These are phyloP conservation scores for Tricholaema leucomelas DNA, from an alignment of 2,113 vertebrate genomes.

Conservation along the genomic window DNA sequence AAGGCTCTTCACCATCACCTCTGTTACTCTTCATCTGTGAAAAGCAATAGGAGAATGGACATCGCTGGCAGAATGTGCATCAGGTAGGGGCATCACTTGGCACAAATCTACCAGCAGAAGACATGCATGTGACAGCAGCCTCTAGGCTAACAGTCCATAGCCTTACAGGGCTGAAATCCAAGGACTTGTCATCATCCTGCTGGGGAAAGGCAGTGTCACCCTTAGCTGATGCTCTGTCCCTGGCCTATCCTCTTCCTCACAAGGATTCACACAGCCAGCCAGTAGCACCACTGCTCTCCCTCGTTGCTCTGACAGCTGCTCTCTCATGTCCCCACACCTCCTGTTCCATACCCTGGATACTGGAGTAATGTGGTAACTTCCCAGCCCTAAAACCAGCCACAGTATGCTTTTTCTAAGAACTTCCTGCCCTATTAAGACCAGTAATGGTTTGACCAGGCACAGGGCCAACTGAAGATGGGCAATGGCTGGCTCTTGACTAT, in stretches of 20 bases:
- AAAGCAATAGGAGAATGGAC: rapidly evolving
- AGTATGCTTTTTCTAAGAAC: not conserved
- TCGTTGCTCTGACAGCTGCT: not conserved
- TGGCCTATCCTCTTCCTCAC: not conserved
- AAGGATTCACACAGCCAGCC: not conserved
- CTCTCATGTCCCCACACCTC: not conserved
- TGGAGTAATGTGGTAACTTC: not conserved
- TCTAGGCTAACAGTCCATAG: not conserved
- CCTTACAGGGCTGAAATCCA: not conserved
- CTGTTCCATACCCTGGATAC: not conserved
- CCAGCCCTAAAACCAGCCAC: not conserved
- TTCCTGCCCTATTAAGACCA: not conserved
- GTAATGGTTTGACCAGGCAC: not conserved
- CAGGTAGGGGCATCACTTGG: not conserved
- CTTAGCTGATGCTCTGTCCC: not conserved
- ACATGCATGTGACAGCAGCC: not conserved
- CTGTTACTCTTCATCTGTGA: not conserved
- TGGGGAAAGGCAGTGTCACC: not conserved
- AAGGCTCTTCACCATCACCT: not conserved
- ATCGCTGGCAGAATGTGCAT: not conserved
- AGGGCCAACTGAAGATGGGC: not conserved
- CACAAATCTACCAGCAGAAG: not conserved
- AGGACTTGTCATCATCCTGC: not conserved
- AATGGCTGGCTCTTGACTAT: not conserved
- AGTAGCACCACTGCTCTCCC: not conserved